phyloP scores from a whole-genome alignment of 2,888 invertebrate species.

The Drosophila diplacantha region DNA sequence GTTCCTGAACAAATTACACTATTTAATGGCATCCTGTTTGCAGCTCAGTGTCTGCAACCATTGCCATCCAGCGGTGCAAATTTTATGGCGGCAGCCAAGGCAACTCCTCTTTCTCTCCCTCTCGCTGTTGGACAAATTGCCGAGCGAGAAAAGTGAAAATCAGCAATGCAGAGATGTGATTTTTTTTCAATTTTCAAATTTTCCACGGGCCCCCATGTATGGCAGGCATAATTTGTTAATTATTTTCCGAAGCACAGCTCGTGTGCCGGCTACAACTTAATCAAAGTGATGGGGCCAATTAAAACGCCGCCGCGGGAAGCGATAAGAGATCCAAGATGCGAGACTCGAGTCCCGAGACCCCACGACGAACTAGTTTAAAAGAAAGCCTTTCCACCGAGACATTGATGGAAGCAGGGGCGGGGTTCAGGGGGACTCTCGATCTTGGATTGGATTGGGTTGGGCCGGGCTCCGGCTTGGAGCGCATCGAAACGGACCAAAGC shows the following conservation, averaged over 20 bases:
- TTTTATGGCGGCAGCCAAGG: conserved; percentile 26
- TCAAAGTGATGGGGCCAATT: conserved; percentile 73
- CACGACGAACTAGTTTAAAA: conserved; percentile 66
- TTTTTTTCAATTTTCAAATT: conserved; percentile 63
- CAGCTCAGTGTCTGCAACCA: conserved; percentile 22
- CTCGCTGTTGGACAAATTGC: conserved; percentile 23
- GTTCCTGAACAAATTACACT: conserved; percentile 23
- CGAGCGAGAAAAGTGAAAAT: conserved; percentile 64
- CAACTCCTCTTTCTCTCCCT: conserved; percentile 20
- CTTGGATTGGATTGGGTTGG: conserved; percentile 13
- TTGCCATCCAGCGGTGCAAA: conserved; percentile 25
- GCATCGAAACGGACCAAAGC: conserved; percentile 36
- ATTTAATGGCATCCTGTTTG: conserved; percentile 29
- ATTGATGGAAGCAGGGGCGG: background rate
- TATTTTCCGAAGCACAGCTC: conserved; percentile 59
- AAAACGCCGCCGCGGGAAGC: conserved; percentile 70
- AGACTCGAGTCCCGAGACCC: conserved; percentile 19
- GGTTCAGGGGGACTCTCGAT: background rate
- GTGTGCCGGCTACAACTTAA: conserved; percentile 70
- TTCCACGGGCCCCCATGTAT: conserved; percentile 52
- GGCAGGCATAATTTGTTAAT: conserved; percentile 73
- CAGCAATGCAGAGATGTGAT: conserved; percentile 28
- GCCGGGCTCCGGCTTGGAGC: conserved; percentile 16
- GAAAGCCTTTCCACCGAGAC: conserved; percentile 58
- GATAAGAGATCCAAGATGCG: conserved; percentile 15